Conservation (phyloP, 1,140 invertebrate species). For the Belonocnema kinseyi region DNA sequence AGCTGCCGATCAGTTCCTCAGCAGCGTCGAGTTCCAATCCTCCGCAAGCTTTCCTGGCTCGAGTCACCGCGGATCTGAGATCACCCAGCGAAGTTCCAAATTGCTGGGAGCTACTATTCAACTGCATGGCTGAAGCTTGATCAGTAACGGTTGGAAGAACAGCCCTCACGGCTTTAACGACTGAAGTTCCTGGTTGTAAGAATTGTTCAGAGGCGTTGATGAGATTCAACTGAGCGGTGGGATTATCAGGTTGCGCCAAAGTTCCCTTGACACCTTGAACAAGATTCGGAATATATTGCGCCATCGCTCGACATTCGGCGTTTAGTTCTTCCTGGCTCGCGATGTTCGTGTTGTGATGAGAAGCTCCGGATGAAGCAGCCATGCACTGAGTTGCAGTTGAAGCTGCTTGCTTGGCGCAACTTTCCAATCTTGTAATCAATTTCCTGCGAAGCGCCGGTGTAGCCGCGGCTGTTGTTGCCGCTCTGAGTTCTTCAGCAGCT, state of each 20-base stretch:
- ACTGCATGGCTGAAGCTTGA: conserved; percentile 82
- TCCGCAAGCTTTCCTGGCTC: conserved; percentile 91
- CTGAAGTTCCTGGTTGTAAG: conserved; percentile 82
- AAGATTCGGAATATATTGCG: conserved; percentile 87
- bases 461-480: conserved; percentile 90
- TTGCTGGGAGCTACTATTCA: conserved; percentile 84
- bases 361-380: conserved; percentile 87
- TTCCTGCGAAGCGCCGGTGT: conserved; percentile 87
- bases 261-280: conserved; percentile 89
- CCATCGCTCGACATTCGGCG: conserved; percentile 85
- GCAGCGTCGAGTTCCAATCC: conserved; percentile 91
- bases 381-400: conserved; percentile 94
- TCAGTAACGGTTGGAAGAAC: conserved; percentile 92
- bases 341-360: conserved; percentile 82
- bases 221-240: conserved; percentile 86
- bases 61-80: conserved; percentile 86
- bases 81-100: conserved; percentile 87
- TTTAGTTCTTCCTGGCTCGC: conserved; percentile 84
- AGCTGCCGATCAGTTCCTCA: conserved; percentile 85
- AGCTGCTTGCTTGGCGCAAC: conserved; percentile 91
- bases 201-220: conserved; percentile 93
- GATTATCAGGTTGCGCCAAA: conserved; percentile 82
- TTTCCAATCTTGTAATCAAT: conserved; percentile 85
- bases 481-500: conserved; percentile 94
- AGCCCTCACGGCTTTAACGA: conserved; percentile 87